Evolutionary conservation across 2,113 vertebrate species (phyloP).

Genomic region (Mesocricetus auratus): DNA sequence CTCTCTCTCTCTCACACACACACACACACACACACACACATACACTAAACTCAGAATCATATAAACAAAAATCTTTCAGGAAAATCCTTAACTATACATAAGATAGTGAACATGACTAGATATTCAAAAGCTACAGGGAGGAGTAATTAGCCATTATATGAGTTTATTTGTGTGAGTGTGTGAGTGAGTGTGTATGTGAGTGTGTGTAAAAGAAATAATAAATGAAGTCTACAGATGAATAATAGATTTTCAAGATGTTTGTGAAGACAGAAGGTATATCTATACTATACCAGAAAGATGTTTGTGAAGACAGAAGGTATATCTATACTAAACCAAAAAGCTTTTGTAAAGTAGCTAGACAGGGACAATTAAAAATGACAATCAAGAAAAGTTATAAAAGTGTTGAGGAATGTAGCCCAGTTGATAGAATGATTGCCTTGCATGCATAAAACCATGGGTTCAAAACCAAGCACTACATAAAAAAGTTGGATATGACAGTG

Average conservation of each 20-base stretch:
- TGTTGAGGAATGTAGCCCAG: too few relatives aligned
- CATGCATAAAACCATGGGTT: not conserved
- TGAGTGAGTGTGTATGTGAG: not conserved
- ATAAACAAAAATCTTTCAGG: constrained; percentile 27
- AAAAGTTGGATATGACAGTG: not conserved
- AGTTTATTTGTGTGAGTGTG: not conserved
- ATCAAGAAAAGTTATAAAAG: not conserved
- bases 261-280: too few relatives aligned
- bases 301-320: not conserved
- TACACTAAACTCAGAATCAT: too few relatives aligned
- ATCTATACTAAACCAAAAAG: not conserved
- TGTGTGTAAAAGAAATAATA: not conserved
- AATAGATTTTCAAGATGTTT: constrained; percentile 24
- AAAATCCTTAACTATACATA: not conserved
- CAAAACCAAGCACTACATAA: not conserved
- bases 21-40: too few relatives aligned
- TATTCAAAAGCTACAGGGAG: constrained; percentile 1
- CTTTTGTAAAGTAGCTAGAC: constrained; percentile 12
- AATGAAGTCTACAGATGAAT: not conserved
- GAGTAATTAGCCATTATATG: not conserved
- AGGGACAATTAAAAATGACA: not conserved
- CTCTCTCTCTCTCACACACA: too few relatives aligned
- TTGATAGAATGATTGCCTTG: not conserved
- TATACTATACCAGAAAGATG: too few relatives aligned
- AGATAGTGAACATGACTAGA: not conserved